Evolutionary conservation across 2,888 invertebrate species (phyloP).

Genomic region (Chymomyza caudatula): DNA sequence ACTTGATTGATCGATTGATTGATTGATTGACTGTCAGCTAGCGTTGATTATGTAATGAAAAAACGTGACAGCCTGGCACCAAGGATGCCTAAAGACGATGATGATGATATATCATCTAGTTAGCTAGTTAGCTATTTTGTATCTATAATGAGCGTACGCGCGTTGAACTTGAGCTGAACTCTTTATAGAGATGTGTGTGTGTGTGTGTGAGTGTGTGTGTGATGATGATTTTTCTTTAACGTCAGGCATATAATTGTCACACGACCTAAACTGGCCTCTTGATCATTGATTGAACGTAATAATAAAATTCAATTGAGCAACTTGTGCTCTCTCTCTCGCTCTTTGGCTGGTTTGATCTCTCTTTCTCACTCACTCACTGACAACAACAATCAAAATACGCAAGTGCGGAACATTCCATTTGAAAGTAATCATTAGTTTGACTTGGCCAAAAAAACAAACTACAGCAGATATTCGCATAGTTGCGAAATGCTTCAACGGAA

Average conservation of each 20-base stretch:
- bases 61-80: constrained; percentile 14
- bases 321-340: constrained; percentile 22
- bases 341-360: not conserved
- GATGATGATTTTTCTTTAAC: constrained; percentile 55
- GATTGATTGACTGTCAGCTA: constrained; percentile 49
- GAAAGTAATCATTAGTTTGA: constrained; percentile 46
- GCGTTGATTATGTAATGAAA: constrained; percentile 69
- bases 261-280: constrained; percentile 78
- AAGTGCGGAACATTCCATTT: constrained; percentile 61
- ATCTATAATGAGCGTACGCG: constrained; percentile 54
- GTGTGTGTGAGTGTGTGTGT: constrained; percentile 29
- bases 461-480: not conserved
- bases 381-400: constrained; percentile 36
- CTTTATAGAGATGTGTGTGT: not conserved
- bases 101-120: not conserved
- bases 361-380: constrained; percentile 5
- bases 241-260: constrained; percentile 78
- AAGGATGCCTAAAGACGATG: not conserved
- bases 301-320: constrained; percentile 72
- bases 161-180: constrained; percentile 56
- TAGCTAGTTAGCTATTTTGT: constrained; percentile 41
- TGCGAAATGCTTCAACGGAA: too few relatives aligned
- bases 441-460: not conserved
- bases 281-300: constrained; percentile 78
- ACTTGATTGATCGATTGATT: constrained; percentile 58